A percentile compares a stretch with the other conserved stretches of the same genome.
phyloP scores from a whole-genome alignment of 2,888 invertebrate genomes.

The Eudasyphora cyanicolor region DNA sequence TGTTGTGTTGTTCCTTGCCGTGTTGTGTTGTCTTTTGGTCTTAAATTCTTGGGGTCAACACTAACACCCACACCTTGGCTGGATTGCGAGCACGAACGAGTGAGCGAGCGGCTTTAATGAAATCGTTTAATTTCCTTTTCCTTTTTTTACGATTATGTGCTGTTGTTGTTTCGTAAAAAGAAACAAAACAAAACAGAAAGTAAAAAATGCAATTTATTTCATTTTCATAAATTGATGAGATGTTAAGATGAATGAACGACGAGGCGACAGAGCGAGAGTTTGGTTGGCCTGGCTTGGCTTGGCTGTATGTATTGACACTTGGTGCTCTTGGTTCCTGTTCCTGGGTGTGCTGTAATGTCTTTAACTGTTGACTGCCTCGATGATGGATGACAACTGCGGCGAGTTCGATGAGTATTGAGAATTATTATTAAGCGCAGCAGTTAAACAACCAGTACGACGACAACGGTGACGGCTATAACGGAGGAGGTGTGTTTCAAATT shows the following conservation, averaged over 20 bases:
- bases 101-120: background rate
- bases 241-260: background rate
- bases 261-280: background rate
- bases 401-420: background rate
- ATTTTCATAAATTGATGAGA: background rate
- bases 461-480: background rate
- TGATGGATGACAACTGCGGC: background rate
- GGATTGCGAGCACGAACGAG: too few species aligned
- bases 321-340: background rate
- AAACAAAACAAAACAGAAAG: background rate
- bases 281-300: too few species aligned
- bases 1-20: constrained; percentile 20
- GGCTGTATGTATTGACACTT: too few species aligned
- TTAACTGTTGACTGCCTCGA: background rate
- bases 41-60: too few species aligned
- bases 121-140: background rate
- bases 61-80: too few species aligned
- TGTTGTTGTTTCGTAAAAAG: constrained; percentile 11
- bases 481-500: constrained; percentile 14
- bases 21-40: background rate
- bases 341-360: background rate
- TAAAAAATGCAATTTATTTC: constrained; percentile 26
- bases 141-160: background rate
- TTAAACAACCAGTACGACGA: background rate
- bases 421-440: background rate